These are phyloP conservation scores for Heterodera schachtii DNA, from an alignment of 1,140 invertebrate species.

Conservation along the genomic window DNA sequence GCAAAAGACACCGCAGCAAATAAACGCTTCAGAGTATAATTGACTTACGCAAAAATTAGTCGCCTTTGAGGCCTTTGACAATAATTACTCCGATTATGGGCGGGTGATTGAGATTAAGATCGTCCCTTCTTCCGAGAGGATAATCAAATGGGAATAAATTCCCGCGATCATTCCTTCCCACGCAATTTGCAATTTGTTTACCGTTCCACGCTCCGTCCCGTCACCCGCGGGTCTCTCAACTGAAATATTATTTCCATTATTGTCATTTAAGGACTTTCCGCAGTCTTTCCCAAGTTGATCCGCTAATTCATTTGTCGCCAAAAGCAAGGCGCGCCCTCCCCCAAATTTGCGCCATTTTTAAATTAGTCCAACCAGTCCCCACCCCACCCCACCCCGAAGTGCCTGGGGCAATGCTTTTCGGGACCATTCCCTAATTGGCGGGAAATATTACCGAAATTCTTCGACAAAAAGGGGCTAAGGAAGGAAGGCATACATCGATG, in stretches of 20 bases:
- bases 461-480: neutral
- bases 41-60: neutral
- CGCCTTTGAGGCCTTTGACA: neutral
- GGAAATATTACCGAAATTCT: neutral
- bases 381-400: neutral
- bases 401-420: neutral
- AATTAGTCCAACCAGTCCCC: neutral
- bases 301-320: conserved; percentile 9
- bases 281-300: neutral
- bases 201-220: neutral
- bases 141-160: neutral
- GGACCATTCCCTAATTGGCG: conserved; percentile 10
- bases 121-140: neutral
- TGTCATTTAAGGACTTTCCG: neutral
- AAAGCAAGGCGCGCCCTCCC: neutral
- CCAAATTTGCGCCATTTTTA: neutral
- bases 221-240: neutral
- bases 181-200: conserved; percentile 7
- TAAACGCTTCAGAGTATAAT: neutral
- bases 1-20: neutral
- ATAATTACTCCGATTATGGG: conserved; percentile 10
- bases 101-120: neutral
- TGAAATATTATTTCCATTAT: neutral
- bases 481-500: too few species aligned
- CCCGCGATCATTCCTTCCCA: neutral